Evolutionary conservation across 2,888 invertebrate species (phyloP), one percentile per base, ranked within the genome.

Genomic region (Eupithecia tripunctaria): DNA sequence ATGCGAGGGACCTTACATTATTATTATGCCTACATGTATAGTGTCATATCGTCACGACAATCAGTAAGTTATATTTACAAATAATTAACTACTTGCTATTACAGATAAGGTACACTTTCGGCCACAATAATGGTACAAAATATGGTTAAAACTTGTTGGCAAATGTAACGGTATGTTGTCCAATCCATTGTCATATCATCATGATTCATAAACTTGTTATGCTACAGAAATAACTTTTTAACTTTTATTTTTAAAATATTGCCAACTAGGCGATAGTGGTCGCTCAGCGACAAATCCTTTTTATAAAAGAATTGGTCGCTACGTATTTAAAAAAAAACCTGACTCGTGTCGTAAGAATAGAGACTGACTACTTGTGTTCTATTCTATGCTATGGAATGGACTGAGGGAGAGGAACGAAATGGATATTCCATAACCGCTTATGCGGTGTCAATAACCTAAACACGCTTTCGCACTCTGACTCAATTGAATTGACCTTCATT

Each of bases 11-110:
- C 15, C 1, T 41, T 15, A 38, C 41, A n/a, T n/a, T n/a, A n/a
- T n/a, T n/a, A n/a, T n/a, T 43, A 43, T 43, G n/a, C 43, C 43
- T 47, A 21, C n/a, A n/a, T 47, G 47, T n/a, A 21, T 3, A 51
- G 21, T 25, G 51, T 51, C 3, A 51, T 21, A 3, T 47, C 6
- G 32, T 32, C 21, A 51, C 12, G 12, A 51, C 21, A 51, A 51
- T 51, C 51, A 51, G 51, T 47, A n/a, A 47, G n/a, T n/a, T n/a
- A 51, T 51, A 25, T 51, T 51, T 51, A 51, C 51, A 21, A 51
- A 51, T 21, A n/a, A 18, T 18, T 38, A 38, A 38, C 38, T 38
- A 12, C 8, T 14, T 14, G 0, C 8, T 12, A 3, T 41, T 43
- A 47, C n/a, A 47, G 2, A 47, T n/a, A 41, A n/a, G 3, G 8